Base-by-base conservation (phyloP, 2,113 vertebrate species). In the Eublepharis macularius region DNA sequence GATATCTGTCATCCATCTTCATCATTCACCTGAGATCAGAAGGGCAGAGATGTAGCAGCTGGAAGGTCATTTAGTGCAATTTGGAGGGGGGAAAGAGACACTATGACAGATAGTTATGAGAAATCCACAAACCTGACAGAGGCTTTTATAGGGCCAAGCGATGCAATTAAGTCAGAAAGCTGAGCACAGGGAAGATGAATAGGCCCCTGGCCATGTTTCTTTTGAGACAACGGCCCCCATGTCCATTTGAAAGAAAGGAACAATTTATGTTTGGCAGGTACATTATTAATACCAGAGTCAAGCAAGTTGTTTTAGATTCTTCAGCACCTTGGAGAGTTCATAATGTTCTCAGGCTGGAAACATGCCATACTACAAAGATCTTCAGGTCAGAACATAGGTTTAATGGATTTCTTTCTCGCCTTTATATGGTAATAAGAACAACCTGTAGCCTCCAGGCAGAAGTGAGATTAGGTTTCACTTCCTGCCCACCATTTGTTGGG, bases 11-110 rank as follows among this genome's bases (percentile, higher is more conserved):
- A 89, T 93, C 80, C 90, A 70, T 94, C 89, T 86, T 91, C 90
- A 93, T 92, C 87, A 89, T 86, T 92, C 92, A 81, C 72, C 85
- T 60, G 82, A 93, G 89, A 94, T 92, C 91, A 93, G 78, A 45
- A 87, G 91, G 88, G 76, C 87, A 94, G 76, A 90, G 94, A 80
- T 65, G 34, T 89, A 93, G 90, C 83, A 93, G 91, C 89, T 74
- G 87, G 76, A 94, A 93, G 91, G 91, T 91, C 91, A 87, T 90
- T 86, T 86, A 91, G 47, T 87, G 80, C 49, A 88, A 84, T 76
- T 80, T 81, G 66, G 29, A 65, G 26, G 21, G 13, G 13, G 16
- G 65, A 1, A 13, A 5, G 12, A 45, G 66, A 76, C 57, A 81
- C 45, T 51, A 79, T 84, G 89, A 92, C 83, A 88, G 76, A 88